Base-by-base conservation (phyloP, 1,140 invertebrate species). In the Zophobas atratus region DNA sequence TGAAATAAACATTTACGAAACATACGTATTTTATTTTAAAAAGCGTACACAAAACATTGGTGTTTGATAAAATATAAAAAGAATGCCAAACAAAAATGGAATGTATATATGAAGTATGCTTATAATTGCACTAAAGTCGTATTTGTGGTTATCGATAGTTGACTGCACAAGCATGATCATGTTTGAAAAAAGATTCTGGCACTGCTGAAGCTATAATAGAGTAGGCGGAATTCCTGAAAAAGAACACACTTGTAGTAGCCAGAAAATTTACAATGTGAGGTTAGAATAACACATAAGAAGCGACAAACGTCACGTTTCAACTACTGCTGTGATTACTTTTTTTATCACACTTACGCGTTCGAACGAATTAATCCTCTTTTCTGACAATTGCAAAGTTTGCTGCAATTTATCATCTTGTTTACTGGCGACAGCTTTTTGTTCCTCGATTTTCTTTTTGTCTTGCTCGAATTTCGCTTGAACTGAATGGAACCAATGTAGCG, bases 401-500 rank as follows among this genome's bases (percentile, higher is more conserved):
- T 95, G 93, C n/a, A 99, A 88, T 86, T 99, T 97, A 81, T 94
- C 92, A 86, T 97, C 95, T 57, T 89, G 87, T 39, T 85, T 85
- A 74, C 87, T 88, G 39, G 81, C 84, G 35, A 84, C 83, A 0
- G 85, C 84, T 1, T 88, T 88, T 81, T 91, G 88, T 82, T 89
- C 84, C 74, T 90, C 84, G 6, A 92, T 87, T 41, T 88, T 86
- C 83, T 90, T 90, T 82, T 88, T 89, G 81, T 95, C 92, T 77
- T 90, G 90, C 8, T 83, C 82, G 80, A 95, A 92, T 84, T 95
- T 93, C 78, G 93, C 91, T 57, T 89, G 87, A 0, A 99, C 94
- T 1, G 97, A 96, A 75, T 96, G 91, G 85, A 98, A 99, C 98
- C 98, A 99, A 86, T 98, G 96, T 0, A 99, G 88, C 2, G 96